A percentile compares a stretch with the other conserved stretches of the same genome.
These are phyloP conservation scores for Rostrhamus sociabilis DNA, from an alignment of 2,797 vertebrate genomes.

Conservation along the genomic window DNA sequence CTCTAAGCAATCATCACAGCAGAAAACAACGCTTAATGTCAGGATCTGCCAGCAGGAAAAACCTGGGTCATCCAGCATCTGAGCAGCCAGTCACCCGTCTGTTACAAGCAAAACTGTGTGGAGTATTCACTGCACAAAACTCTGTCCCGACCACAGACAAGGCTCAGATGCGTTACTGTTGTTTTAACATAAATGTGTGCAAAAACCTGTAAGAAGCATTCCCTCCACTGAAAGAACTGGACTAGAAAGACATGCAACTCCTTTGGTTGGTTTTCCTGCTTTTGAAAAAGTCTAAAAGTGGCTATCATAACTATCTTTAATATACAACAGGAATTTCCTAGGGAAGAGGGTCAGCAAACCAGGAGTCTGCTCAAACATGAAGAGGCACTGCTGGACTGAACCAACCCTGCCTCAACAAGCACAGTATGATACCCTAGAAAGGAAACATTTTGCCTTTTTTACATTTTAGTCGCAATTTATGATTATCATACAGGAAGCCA, in stretches of 20 bases:
- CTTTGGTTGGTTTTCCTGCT: neutral
- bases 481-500: neutral
- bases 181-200: neutral
- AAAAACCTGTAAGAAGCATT: neutral
- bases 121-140: neutral
- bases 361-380: neutral
- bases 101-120: fast-evolving
- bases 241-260: neutral
- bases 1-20: neutral
- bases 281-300: neutral
- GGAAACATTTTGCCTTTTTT: neutral
- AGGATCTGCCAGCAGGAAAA: neutral
- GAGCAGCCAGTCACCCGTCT: neutral
- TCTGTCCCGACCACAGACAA: neutral
- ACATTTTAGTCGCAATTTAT: neutral
- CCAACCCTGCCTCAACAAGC: neutral
- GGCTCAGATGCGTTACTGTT: neutral
- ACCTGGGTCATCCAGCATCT: too few relatives aligned
- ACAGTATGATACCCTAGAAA: too few relatives aligned
- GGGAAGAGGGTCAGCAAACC: neutral
- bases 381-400: neutral
- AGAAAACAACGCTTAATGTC: neutral
- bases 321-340: neutral
- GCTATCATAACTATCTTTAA: neutral
- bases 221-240: neutral